Evolutionary conservation across 64 coral and sea anemone species (phyloP), one percentile per base, ranked within the genome.

Genomic region (Porites australiensis): DNA sequence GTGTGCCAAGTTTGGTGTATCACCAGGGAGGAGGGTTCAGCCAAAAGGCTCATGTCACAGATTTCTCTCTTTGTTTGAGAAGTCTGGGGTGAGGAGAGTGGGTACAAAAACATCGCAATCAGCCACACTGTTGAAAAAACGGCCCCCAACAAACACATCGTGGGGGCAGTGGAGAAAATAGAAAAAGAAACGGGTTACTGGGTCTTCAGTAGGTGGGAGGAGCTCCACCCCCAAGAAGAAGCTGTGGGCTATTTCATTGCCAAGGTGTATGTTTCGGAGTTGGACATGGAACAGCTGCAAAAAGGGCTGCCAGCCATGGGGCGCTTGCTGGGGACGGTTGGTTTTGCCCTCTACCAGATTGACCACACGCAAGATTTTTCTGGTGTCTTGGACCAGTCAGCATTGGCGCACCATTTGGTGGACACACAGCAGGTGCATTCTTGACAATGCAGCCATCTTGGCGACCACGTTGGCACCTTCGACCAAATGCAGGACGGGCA

Each of bases 281-380:
- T 91, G 3, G 75, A 76, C 5, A 71, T 84, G 79, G n/a, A 58
- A 19, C 64, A 91, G 50, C 15, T 74, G 6, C 65, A 82, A 44
- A 47, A 59, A 51, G 51, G 64, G 27, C 49, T 91, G 63, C 53
- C 66, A 12, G 49, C 37, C 8, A 65, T 91, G 44, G 45, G 59
- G 53, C 13, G 63, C 7, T 69, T 44, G 18, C 79, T 91, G 68
- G 21, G 46, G 20, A 27, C n/a, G 11, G 4, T 16, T 0, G 88
- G 75, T 13, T 78, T 23, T 7, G 75, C 74, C 0, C 23, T 90
- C 27, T 90, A 90, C 74, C 37, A 58, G 5, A 77, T 79, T 4
- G 88, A 90, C 88, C 79, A 90, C 88, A 90, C 88, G 43, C 73
- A 69, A 50, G 88, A 90, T 37, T 90, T 90, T 75, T 90, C 75